Percentiles rank a stretch among this genome's conserved stretches.
phyloP scores from a whole-genome alignment of 2,113 vertebrate species.

The Microcebus murinus region DNA sequence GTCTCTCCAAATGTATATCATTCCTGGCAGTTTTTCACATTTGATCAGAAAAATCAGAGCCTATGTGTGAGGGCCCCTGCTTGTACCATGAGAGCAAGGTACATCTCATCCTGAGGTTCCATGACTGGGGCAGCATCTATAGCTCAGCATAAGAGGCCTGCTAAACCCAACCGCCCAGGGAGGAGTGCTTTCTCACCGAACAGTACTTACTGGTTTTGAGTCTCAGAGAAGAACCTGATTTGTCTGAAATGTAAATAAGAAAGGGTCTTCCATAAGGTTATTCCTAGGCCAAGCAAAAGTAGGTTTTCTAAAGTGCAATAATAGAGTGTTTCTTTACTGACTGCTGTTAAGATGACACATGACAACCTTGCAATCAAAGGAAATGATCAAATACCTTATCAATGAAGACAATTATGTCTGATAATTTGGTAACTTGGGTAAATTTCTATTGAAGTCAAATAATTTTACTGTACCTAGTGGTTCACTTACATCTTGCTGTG shows the following conservation, averaged over 20 bases:
- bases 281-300: not conserved
- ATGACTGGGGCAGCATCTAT: not conserved
- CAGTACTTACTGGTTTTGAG: not conserved
- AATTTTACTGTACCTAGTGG: not conserved
- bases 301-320: not conserved
- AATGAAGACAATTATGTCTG: not conserved
- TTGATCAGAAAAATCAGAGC: not conserved
- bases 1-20: not conserved
- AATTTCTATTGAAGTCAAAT: not conserved
- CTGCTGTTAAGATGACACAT: not conserved
- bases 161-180: not conserved
- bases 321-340: not conserved
- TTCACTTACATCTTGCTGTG: not conserved
- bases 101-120: not conserved
- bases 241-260: slow-evolving; percentile 18
- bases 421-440: not conserved
- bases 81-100: not conserved
- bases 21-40: not conserved
- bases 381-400: not conserved
- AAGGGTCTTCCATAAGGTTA: not conserved
- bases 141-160: not conserved
- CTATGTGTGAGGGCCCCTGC: not conserved
- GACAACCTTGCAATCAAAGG: not conserved
- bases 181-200: not conserved
- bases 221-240: not conserved